Conservation (phyloP, 2,113 vertebrate species). For the Dendropsophus ebraccatus region DNA sequence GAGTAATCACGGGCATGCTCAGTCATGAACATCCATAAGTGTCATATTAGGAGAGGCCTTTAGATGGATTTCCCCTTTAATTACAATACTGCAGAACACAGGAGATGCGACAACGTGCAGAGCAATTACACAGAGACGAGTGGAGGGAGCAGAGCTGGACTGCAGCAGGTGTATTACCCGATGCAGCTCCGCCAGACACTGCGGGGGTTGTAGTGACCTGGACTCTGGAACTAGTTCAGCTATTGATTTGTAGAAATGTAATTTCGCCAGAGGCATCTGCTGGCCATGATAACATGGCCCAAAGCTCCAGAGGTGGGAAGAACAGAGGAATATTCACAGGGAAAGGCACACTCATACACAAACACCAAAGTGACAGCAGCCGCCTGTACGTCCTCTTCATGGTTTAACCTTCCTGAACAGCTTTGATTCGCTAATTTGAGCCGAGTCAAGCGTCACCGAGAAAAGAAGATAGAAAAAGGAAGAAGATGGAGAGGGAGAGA, state of each 20-base stretch:
- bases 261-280: conserved; percentile 56
- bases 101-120: neutral
- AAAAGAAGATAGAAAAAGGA: neutral
- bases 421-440: conserved; percentile 50
- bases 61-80: neutral
- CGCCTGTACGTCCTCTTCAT: neutral
- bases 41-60: neutral
- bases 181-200: neutral
- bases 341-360: conserved; percentile 19
- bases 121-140: neutral
- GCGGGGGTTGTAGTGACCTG: conserved; percentile 26
- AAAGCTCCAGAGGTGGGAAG: conserved; percentile 31
- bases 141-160: neutral
- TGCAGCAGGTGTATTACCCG: neutral
- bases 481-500: neutral
- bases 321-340: conserved; percentile 19
- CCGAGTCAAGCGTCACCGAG: conserved; percentile 28
- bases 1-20: neutral
- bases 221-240: conserved; percentile 44
- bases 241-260: conserved; percentile 56
- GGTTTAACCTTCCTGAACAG: conserved; percentile 40
- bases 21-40: neutral
- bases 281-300: conserved; percentile 44
- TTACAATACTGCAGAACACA: neutral
- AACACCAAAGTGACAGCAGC: neutral